These are phyloP conservation scores for Drosophila kokeensis DNA, from an alignment of 2,888 invertebrate species.

Conservation along the genomic window DNA sequence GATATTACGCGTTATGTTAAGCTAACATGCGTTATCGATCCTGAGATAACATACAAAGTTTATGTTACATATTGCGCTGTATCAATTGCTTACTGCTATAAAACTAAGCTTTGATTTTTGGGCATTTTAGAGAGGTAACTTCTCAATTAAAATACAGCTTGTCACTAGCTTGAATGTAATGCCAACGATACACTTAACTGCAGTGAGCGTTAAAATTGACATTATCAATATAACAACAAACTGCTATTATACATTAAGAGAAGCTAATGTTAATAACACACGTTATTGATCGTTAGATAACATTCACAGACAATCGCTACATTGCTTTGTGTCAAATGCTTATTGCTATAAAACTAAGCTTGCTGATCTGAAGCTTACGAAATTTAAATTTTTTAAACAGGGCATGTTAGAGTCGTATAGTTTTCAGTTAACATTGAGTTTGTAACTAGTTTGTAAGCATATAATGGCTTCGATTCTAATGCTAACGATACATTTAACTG, in stretches of 20 bases:
- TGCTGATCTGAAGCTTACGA: not conserved
- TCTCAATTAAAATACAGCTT: conserved; percentile 16
- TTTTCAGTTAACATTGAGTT: conserved; percentile 22
- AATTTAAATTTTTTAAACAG: conserved; percentile 6
- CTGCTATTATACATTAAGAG: not conserved
- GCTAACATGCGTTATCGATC: not conserved
- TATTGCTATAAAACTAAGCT: not conserved
- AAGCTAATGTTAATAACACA: not conserved
- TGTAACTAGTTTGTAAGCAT: conserved; percentile 50
- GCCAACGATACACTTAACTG: conserved; percentile 73
- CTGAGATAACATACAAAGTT: not conserved
- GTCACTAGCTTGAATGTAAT: conserved; percentile 44
- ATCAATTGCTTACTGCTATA: not conserved
- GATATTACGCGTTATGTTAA: not conserved
- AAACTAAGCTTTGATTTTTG: not conserved
- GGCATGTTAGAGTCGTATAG: conserved; percentile 15
- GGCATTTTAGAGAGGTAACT: conserved; percentile 10
- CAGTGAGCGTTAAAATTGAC: conserved; percentile 34
- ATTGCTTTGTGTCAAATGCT: not conserved
- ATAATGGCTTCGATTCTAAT: conserved; percentile 52
- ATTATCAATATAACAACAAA: not conserved
- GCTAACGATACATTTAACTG: conserved; percentile 78
- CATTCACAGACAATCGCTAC: no score
- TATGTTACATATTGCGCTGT: not conserved
- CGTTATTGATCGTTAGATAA: not conserved